Conservation (phyloP, 2,113 vertebrate species). For the Lates calcarifer region DNA sequence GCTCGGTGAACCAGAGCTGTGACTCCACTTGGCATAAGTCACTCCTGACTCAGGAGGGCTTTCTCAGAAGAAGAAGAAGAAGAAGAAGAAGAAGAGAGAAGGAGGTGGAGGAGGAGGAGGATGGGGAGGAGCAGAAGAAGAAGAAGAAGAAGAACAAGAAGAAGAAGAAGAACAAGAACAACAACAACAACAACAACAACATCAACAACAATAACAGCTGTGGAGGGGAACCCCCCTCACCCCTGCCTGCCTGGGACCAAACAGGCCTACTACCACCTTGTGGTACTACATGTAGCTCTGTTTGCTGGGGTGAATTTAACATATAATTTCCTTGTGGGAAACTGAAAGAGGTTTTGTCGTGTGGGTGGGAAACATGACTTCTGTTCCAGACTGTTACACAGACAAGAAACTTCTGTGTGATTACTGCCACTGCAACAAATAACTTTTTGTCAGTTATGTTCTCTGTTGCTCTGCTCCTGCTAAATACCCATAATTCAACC, state of each 20-base stretch:
- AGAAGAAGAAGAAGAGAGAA: too few relatives aligned
- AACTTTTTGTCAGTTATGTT: background rate
- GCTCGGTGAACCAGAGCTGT: constrained; percentile 39
- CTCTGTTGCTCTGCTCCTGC: background rate
- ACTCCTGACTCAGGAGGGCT: constrained; percentile 7
- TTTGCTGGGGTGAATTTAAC: constrained; percentile 3
- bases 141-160: too few relatives aligned
- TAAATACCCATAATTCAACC: background rate
- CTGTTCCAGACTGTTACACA: constrained; percentile 31
- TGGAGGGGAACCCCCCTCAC: background rate
- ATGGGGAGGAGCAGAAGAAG: too few relatives aligned
- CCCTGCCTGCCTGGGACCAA: background rate
- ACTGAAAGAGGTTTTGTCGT: constrained; percentile 6
- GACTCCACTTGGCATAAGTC: constrained; percentile 35
- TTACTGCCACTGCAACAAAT: constrained; percentile 16
- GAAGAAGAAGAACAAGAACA: too few relatives aligned
- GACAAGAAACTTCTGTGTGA: constrained; percentile 22
- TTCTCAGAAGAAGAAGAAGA: constrained; percentile 6
- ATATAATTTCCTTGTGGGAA: constrained; percentile 11
- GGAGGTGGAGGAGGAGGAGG: too few relatives aligned
- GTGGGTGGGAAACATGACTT: constrained; percentile 17
- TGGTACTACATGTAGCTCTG: background rate
- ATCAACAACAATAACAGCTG: too few relatives aligned
- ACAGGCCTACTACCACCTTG: background rate
- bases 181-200: too few relatives aligned